A percentile compares a stretch with the other conserved stretches of the same genome.
These are phyloP conservation scores for Steatocranus sp. DNA, from an alignment of 2,797 vertebrate species.

Conservation along the genomic window DNA sequence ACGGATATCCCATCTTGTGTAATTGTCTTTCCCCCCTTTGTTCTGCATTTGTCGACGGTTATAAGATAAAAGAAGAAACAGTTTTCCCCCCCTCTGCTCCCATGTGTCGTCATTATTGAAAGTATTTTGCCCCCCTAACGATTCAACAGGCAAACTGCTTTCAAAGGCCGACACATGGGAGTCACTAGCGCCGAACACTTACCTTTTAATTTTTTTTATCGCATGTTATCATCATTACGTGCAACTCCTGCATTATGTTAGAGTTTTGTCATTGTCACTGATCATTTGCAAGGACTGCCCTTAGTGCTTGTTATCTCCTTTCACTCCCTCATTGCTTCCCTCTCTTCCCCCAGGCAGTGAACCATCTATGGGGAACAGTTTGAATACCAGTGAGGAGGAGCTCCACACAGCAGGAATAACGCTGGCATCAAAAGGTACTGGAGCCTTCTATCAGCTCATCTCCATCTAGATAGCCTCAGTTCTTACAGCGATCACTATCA, in stretches of 20 bases:
- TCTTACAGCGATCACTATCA: conserved; percentile 55
- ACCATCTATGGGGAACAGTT: conserved; percentile 75
- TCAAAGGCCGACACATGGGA: conserved; percentile 35
- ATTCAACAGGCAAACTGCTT: conserved; percentile 9
- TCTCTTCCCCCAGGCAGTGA: conserved; percentile 69
- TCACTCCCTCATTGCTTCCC: neutral
- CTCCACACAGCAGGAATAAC: conserved; percentile 71
- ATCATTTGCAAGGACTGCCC: conserved; percentile 40
- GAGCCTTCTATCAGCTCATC: conserved; percentile 31
- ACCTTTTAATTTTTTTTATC: conserved; percentile 16
- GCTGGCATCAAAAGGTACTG: conserved; percentile 70
- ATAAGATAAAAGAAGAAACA: conserved; percentile 43
- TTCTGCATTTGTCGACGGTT: conserved; percentile 23
- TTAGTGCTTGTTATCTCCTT: conserved; percentile 22
- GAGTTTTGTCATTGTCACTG: conserved; percentile 10
- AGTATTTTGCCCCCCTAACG: conserved; percentile 30
- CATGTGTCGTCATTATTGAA: conserved; percentile 55
- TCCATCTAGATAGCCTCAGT: conserved; percentile 43
- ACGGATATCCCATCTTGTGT: conserved; percentile 35
- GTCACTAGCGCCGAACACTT: conserved; percentile 14
- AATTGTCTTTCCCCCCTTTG: conserved; percentile 9
- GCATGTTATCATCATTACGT: conserved; percentile 11
- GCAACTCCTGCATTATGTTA: conserved; percentile 3
- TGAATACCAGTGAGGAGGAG: conserved; percentile 80
- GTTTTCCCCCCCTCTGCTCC: conserved; percentile 11